These are phyloP conservation scores for Chorisops tibialis DNA, from an alignment of 2,888 invertebrate species.

Conservation along the genomic window DNA sequence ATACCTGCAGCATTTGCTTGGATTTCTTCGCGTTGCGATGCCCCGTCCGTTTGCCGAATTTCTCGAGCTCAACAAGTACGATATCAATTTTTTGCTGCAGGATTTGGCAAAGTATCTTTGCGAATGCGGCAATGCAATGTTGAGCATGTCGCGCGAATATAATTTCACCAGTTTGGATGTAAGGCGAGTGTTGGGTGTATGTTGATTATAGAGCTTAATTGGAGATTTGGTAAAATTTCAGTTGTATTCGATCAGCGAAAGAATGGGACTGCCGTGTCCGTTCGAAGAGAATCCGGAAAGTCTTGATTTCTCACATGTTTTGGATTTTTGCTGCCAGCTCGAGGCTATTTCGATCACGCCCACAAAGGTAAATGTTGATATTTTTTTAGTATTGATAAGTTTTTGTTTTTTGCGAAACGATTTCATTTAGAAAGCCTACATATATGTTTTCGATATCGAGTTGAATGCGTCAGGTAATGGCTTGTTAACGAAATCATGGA, in stretches of 20 bases:
- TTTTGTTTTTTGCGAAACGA: no score
- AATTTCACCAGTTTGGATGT: constrained; percentile 79
- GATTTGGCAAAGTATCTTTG: constrained; percentile 76
- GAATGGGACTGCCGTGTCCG: constrained; percentile 83
- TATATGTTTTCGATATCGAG: no score
- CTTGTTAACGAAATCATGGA: no score
- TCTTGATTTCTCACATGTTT: constrained; percentile 85
- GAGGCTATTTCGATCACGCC: constrained; percentile 53
- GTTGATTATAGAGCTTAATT: not conserved
- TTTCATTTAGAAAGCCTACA: no score
- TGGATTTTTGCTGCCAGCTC: constrained; percentile 82
- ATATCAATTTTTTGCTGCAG: constrained; percentile 81
- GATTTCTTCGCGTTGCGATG: constrained; percentile 72
- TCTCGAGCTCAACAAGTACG: constrained; percentile 84
- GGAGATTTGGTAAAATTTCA: constrained; percentile 52
- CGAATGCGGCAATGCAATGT: constrained; percentile 65
- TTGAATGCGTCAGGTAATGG: no score
- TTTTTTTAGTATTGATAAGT: no score
- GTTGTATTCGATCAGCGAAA: constrained; percentile 85
- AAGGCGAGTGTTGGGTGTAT: constrained; percentile 31
- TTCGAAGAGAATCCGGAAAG: constrained; percentile 72
- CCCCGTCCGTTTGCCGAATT: constrained; percentile 80
- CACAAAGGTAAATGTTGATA: constrained; percentile 41
- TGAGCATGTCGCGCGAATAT: constrained; percentile 60
- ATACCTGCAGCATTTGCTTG: constrained; percentile 75